These are phyloP conservation scores for Steinernema scapterisci DNA, from an alignment of 2,888 invertebrate genomes.

Conservation along the genomic window DNA sequence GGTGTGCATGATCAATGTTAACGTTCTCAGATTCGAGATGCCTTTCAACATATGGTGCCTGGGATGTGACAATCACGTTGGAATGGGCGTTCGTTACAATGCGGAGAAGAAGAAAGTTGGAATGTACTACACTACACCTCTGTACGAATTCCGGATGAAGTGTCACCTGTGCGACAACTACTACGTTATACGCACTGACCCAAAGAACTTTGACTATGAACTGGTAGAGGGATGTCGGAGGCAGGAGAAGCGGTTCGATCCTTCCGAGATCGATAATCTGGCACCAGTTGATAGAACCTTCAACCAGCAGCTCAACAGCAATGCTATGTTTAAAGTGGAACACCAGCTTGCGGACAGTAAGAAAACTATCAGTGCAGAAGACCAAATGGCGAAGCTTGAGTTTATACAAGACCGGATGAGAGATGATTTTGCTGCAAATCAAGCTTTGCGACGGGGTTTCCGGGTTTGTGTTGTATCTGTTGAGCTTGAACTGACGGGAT, in stretches of 20 bases:
- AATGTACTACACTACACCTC: slow-evolving; percentile 86
- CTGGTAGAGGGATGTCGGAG: slow-evolving; percentile 90
- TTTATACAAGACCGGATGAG: slow-evolving; percentile 81
- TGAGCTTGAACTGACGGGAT: background rate
- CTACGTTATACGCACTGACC: slow-evolving; percentile 97
- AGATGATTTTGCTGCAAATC: slow-evolving; percentile 91
- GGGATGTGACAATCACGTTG: slow-evolving; percentile 95
- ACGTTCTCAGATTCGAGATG: slow-evolving; percentile 98
- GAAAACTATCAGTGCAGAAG: slow-evolving; percentile 80
- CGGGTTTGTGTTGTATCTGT: slow-evolving; percentile 74
- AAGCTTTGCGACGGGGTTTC: slow-evolving; percentile 81
- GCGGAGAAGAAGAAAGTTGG: slow-evolving; percentile 77
- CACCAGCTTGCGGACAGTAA: slow-evolving; percentile 73
- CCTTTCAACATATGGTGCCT: slow-evolving; percentile 99
- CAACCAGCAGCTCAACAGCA: slow-evolving; percentile 85
- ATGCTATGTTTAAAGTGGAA: slow-evolving; percentile 96
- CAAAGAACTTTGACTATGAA: slow-evolving; percentile 95
- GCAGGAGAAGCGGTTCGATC: slow-evolving; percentile 98
- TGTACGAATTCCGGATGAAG: slow-evolving; percentile 98
- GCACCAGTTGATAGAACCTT: slow-evolving; percentile 79
- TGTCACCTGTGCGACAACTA: slow-evolving; percentile 97
- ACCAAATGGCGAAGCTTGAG: slow-evolving; percentile 87
- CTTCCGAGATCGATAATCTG: slow-evolving; percentile 83
- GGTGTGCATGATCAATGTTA: no score
- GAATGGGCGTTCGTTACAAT: slow-evolving; percentile 97